Evolutionary conservation across 2,113 vertebrate genomes (phyloP), one percentile per base, ranked within the genome.

Genomic region (Neotoma lepida): DNA sequence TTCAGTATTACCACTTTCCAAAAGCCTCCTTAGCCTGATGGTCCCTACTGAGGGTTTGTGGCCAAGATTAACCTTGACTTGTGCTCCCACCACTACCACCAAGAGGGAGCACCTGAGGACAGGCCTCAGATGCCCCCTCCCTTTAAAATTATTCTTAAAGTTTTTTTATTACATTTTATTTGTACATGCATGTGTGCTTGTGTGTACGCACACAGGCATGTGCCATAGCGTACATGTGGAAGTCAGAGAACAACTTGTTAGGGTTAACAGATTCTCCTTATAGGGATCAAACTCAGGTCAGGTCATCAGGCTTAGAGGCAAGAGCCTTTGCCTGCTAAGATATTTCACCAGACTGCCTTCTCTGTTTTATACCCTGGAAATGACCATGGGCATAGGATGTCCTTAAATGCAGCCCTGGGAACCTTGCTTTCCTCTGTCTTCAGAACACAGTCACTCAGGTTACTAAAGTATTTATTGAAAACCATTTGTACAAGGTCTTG

Each of bases 391-490:
- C 81, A 1, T 2, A 2, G 22, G 26, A 1, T 0, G 14, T 1
- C 58, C 66, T 12, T 10, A 35, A 33, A 44, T 28, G 39, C 10
- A 6, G 4, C 24, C 30, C 64, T 30, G 9, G 0, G 1, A 6
- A 44, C 63, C 33, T 82, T 63, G 24, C 8, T 20, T 44, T 30
- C 12, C 58, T 33, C 26, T 6, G 5, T 35, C 33, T 54, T 61
- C 39, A 49, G 71, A 58, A 88, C 74, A 68, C 1, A 1, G n/a
- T 33, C 78, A 87, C 49, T 63, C 71, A 12, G 81, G 20, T 86
- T 44, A 44, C 81, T 89, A 63, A 98, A 98, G 97, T 93, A 26
- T 97, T 98, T 93, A 98, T 98, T 86, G 98, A 99, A 88, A 96
- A 97, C 70, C 89, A 98, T 85, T 95, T 98, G 97, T 96, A 81